These are phyloP conservation scores for Amphibalanus amphitrite DNA, from an alignment of 1,140 invertebrate genomes.

Conservation along the genomic window DNA sequence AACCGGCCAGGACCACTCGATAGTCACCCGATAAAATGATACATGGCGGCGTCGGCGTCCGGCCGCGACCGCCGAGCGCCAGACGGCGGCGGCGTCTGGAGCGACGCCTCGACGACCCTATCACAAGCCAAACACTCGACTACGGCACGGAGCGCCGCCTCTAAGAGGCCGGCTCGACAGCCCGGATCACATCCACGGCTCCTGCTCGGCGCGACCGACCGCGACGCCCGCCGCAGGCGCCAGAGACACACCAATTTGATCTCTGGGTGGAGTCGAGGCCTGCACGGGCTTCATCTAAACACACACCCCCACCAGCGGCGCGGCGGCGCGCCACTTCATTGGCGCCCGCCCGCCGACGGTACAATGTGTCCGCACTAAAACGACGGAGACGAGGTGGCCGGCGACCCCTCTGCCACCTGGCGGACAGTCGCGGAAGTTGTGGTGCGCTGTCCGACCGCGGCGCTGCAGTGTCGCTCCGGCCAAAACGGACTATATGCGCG, in stretches of 20 bases:
- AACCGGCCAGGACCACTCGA: too few species aligned
- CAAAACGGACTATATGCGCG: not conserved
- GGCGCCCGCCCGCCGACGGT: too few species aligned
- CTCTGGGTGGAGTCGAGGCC: too few species aligned
- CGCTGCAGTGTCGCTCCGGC: not conserved
- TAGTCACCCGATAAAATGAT: not conserved
- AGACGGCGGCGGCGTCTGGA: not conserved
- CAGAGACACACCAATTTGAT: too few species aligned
- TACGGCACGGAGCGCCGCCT: too few species aligned
- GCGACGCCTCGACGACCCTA: not conserved
- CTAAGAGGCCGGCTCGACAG: too few species aligned
- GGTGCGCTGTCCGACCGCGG: not conserved
- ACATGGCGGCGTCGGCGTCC: not conserved
- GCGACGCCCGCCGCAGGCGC: too few species aligned
- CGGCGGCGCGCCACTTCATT: too few species aligned
- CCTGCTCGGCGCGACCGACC: too few species aligned
- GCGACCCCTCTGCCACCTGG: not conserved
- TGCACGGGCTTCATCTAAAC: too few species aligned
- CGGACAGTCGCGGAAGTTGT: not conserved
- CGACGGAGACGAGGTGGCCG: not conserved
- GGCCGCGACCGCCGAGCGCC: not conserved
- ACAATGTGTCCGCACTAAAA: not conserved
- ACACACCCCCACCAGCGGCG: too few species aligned
- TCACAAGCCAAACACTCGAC: not conserved
- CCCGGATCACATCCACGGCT: too few species aligned